Percentiles rank a stretch among this genome's conserved stretches.
phyloP scores from a whole-genome alignment of 2,113 vertebrate genomes.

The Vanacampus margaritifer region DNA sequence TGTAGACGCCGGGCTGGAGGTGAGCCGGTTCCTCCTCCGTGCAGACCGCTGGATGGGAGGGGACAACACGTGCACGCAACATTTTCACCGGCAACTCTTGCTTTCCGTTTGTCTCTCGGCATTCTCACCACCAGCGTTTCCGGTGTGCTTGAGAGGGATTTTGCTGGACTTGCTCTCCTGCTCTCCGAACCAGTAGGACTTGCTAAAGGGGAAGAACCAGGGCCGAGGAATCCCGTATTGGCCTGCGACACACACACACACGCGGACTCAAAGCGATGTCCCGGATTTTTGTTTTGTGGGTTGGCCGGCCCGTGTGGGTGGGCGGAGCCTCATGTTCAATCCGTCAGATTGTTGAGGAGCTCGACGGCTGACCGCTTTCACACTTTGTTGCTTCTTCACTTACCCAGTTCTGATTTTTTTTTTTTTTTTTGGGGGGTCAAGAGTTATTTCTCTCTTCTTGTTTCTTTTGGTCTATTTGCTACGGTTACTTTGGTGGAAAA shows the following conservation, averaged over 20 bases:
- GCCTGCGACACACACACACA: conserved; percentile 70
- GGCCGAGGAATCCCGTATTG: conserved; percentile 94
- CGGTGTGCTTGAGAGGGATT: conserved; percentile 63
- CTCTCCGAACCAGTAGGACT: conserved; percentile 93
- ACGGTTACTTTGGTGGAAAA: too few species aligned
- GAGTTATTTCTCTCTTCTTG: too few species aligned
- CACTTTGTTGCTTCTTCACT: too few species aligned
- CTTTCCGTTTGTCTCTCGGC: neutral
- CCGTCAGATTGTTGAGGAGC: neutral
- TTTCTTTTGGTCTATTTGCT: too few species aligned
- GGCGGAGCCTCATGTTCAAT: neutral
- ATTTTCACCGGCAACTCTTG: too few species aligned
- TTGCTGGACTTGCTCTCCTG: conserved; percentile 58
- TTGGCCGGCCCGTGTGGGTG: neutral
- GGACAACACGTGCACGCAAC: neutral
- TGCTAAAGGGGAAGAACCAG: conserved; percentile 93
- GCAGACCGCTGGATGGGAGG: conserved; percentile 75
- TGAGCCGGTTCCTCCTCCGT: conserved; percentile 91
- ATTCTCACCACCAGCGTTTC: conserved; percentile 76
- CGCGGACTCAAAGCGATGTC: too few species aligned
- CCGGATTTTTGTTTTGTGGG: neutral
- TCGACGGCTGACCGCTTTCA: too few species aligned
- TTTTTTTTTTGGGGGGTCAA: too few species aligned
- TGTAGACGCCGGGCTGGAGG: conserved; percentile 87
- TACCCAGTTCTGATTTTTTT: too few species aligned